Evolutionary conservation across 2,113 vertebrate genomes (phyloP).

Genomic region (Globicephala melas): DNA sequence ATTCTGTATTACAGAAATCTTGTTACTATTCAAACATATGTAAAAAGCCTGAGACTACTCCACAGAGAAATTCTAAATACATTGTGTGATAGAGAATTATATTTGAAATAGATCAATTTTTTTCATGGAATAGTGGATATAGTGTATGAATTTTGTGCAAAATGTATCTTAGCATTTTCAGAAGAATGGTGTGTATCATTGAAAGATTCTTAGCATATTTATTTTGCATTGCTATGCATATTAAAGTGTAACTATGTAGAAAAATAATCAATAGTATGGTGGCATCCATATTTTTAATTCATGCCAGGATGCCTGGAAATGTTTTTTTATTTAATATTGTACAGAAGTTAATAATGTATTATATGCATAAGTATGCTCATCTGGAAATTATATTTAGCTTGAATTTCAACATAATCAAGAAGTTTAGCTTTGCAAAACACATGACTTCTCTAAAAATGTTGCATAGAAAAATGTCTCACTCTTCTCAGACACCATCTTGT

Average conservation of each 20-base stretch:
- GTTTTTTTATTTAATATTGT: constrained; percentile 56
- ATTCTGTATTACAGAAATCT: not conserved
- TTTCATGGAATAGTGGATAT: not conserved
- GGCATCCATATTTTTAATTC: constrained; percentile 55
- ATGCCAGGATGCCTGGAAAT: constrained; percentile 2
- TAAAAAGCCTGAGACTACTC: not conserved
- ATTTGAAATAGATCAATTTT: not conserved
- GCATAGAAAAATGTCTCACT: not conserved
- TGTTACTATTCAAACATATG: not conserved
- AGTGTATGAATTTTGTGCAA: not conserved
- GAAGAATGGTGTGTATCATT: not conserved
- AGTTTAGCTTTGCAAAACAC: constrained; percentile 33
- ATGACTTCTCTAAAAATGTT: not conserved
- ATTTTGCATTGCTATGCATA: constrained; percentile 61
- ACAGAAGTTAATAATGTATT: constrained; percentile 51
- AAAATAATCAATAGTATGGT: constrained; percentile 50
- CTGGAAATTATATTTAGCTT: constrained; percentile 39
- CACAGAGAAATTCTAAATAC: not conserved
- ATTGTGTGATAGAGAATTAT: not conserved
- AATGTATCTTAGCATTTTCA: not conserved
- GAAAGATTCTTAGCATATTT: constrained; percentile 45
- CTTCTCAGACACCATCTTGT: not conserved
- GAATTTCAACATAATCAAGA: constrained; percentile 48
- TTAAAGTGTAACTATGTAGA: constrained; percentile 63
- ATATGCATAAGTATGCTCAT: constrained; percentile 54